Conservation (phyloP, 2,888 invertebrate genomes). For the Coelinius sp. region DNA sequence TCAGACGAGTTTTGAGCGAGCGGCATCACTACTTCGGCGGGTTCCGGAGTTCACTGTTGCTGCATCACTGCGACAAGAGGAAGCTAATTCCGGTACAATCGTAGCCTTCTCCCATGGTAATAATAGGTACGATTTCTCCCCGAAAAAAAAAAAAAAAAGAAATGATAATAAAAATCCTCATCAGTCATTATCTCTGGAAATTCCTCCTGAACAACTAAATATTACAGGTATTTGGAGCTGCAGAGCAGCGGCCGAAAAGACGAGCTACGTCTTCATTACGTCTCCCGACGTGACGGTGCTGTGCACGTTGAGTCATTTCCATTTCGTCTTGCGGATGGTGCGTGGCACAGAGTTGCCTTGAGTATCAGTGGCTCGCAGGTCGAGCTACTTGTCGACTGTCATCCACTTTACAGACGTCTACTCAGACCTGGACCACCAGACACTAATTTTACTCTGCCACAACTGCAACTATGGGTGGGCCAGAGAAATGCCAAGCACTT, state of each 20-base stretch:
- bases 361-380: constrained; percentile 87
- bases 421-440: constrained; percentile 81
- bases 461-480: constrained; percentile 87
- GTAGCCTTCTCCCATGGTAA: constrained; percentile 86
- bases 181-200: neutral
- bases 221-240: constrained; percentile 87
- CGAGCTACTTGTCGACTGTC: constrained; percentile 89
- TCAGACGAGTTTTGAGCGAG: constrained; percentile 78
- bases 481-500: constrained; percentile 89
- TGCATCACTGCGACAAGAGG: constrained; percentile 84
- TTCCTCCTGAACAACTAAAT: neutral
- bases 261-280: constrained; percentile 88
- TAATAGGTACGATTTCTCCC: constrained; percentile 75
- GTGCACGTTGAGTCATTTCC: constrained; percentile 89
- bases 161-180: neutral
- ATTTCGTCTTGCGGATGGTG: constrained; percentile 87
- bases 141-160: too few relatives aligned
- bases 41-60: constrained; percentile 87
- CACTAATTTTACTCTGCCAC: constrained; percentile 82
- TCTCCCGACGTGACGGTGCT: constrained; percentile 77
- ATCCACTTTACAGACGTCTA: constrained; percentile 85
- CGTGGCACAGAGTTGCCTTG: constrained; percentile 90
- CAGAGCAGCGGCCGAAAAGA: constrained; percentile 91
- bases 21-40: constrained; percentile 78
- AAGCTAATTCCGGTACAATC: constrained; percentile 86